Evolutionary conservation across 2,797 vertebrate genomes (phyloP), one percentile per base, ranked within the genome.

Genomic region (Tenualosa thibaudeaui): DNA sequence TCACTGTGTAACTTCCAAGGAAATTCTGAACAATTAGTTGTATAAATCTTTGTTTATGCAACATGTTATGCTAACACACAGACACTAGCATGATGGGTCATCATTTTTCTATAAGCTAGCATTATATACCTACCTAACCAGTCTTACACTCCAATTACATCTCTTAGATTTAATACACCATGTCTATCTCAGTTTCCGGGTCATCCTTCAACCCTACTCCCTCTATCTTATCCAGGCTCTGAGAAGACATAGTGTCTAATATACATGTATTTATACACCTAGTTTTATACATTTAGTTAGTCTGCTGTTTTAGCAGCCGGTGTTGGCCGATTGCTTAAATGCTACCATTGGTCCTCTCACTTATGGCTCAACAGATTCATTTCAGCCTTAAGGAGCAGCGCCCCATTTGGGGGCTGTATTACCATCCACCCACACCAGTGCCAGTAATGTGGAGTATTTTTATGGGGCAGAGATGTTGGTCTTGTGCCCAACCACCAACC

Each of bases 301-400:
- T 62, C 58, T n/a, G 24, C 58, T 24, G 5, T 62, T 62, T 24
- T 62, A 24, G 9, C 37, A 75, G 62, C 12, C 65, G n/a, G 26
- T 37, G 65, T 71, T 71, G 26, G 65, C 60, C 60, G 3, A n/a
- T 31, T 31, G 65, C 65, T 8, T 37, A 37, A 5, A 19, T 19
- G 71, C 71, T 46, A 46, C 6, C 40, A 31, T 68, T 26, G 71
- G 71, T 31, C 71, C 40, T 40, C 7, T 31, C 71, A 78, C 71
- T 5, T 78, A 46, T 78, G 71, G 17, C 71, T 37, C 71, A 78
- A 43, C 71, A 78, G 68, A 31, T 43, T 78, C 71, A 78, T 78
- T 40, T 78, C 71, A 78, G 71, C 71, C 40, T 43, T 3, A 78
- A 46, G 71, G 19, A 78, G 7, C 19, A 43, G 19, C 40, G 3